phyloP scores from a whole-genome alignment of 2,797 vertebrate genomes.

The Scyliorhinus canicula region DNA sequence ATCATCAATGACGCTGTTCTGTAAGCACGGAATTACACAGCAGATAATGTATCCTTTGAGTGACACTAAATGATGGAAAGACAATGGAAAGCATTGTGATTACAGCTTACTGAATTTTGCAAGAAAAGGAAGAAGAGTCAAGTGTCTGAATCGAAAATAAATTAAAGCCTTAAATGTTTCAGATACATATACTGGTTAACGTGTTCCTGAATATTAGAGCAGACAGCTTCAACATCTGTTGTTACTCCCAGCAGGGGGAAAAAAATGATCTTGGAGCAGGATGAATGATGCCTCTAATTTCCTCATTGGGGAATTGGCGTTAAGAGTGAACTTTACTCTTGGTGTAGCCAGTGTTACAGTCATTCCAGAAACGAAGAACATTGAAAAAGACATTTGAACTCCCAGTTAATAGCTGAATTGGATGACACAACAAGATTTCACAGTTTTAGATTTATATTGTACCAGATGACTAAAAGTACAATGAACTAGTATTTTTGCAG shows the following conservation, averaged over 20 bases:
- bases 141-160: neutral
- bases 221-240: neutral
- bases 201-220: neutral
- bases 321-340: neutral
- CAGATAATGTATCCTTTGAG: neutral
- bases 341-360: neutral
- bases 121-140: neutral
- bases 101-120: neutral
- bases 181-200: neutral
- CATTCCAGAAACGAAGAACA: too few relatives aligned
- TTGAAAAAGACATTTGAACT: too few relatives aligned
- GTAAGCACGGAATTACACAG: neutral
- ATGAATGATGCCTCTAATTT: neutral
- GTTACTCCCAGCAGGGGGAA: neutral
- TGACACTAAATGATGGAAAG: neutral
- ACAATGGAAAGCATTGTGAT: neutral
- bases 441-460: too few relatives aligned
- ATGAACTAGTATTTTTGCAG: too few relatives aligned
- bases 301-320: neutral
- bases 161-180: neutral
- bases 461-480: too few relatives aligned
- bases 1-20: neutral
- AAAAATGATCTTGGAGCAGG: neutral
- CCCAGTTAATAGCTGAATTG: too few relatives aligned
- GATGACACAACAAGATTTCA: too few relatives aligned